A percentile compares a stretch with the other conserved stretches of the same genome.
These are phyloP conservation scores for Paratrypauchen microcephalus DNA, from an alignment of 2,797 vertebrate genomes.

Conservation along the genomic window DNA sequence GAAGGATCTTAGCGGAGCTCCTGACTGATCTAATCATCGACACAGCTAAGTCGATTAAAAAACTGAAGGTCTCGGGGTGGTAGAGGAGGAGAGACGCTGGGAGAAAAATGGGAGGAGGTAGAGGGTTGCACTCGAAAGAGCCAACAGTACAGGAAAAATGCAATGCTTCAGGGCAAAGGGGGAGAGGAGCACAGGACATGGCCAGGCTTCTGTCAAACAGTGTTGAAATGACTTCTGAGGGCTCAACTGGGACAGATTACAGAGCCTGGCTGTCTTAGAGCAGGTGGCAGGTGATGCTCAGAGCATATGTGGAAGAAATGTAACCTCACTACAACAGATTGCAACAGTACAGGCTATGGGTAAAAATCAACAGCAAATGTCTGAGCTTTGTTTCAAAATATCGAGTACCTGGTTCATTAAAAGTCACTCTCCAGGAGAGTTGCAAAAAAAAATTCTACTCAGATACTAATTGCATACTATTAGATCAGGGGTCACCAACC, in stretches of 20 bases:
- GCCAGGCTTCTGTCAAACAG: constrained; percentile 19
- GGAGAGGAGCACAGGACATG: constrained; percentile 19
- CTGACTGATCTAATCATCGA: constrained; percentile 71
- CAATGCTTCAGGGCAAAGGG: constrained; percentile 13
- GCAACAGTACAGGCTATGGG: not conserved
- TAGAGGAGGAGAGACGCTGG: constrained; percentile 29
- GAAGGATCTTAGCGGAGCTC: constrained; percentile 56
- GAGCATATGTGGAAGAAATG: constrained; percentile 21
- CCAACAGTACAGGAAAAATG: not conserved
- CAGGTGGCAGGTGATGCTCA: constrained; percentile 30
- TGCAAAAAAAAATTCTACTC: no score
- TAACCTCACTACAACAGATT: constrained; percentile 5
- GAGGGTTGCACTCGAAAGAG: not conserved
- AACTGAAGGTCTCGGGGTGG: constrained; percentile 47
- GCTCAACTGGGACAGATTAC: constrained; percentile 36
- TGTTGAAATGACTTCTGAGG: constrained; percentile 51
- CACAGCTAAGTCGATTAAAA: constrained; percentile 70
- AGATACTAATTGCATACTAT: no score
- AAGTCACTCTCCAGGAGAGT: no score
- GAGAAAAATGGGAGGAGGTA: constrained; percentile 10
- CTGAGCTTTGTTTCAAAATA: not conserved
- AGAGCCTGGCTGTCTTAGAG: constrained; percentile 35
- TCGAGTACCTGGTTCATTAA: not conserved
- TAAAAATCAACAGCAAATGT: not conserved
- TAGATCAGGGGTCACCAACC: no score